These are phyloP conservation scores for Amiota communis DNA, from an alignment of 2,888 invertebrate genomes.

Conservation along the genomic window DNA sequence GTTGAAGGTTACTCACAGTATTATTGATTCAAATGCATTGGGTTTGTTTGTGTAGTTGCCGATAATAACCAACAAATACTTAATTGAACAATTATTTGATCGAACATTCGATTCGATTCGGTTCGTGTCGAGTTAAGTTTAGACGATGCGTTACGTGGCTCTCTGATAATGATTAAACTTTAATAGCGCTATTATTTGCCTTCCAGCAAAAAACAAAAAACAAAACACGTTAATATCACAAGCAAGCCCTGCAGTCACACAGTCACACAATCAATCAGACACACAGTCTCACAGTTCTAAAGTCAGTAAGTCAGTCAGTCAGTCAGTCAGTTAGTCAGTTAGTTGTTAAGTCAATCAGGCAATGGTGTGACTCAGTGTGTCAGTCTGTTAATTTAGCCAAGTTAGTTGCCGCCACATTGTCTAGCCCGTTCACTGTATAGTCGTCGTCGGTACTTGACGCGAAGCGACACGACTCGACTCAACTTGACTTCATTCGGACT, in stretches of 20 bases:
- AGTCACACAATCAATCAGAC: too few relatives aligned
- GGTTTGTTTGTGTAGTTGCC: background rate
- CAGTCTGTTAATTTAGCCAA: background rate
- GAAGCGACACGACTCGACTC: conserved; percentile 10
- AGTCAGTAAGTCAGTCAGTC: background rate
- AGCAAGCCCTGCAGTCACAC: too few relatives aligned
- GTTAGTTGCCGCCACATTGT: conserved; percentile 5
- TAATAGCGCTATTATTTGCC: background rate
- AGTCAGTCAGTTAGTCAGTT: background rate
- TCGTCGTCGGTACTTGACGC: background rate
- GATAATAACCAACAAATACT: conserved; percentile 14
- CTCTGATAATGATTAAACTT: conserved; percentile 10
- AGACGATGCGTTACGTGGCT: background rate
- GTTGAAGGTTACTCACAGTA: background rate
- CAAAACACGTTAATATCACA: too few relatives aligned
- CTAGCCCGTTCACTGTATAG: background rate
- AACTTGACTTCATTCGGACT: background rate
- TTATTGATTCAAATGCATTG: background rate
- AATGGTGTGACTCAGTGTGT: background rate
- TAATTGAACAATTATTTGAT: background rate
- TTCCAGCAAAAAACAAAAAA: background rate
- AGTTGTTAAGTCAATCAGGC: background rate
- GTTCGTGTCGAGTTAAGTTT: background rate
- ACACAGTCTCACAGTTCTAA: background rate
- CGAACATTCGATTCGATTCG: background rate